Conservation (phyloP, 2,888 invertebrate genomes). For the Scaptomyza tumidula region DNA sequence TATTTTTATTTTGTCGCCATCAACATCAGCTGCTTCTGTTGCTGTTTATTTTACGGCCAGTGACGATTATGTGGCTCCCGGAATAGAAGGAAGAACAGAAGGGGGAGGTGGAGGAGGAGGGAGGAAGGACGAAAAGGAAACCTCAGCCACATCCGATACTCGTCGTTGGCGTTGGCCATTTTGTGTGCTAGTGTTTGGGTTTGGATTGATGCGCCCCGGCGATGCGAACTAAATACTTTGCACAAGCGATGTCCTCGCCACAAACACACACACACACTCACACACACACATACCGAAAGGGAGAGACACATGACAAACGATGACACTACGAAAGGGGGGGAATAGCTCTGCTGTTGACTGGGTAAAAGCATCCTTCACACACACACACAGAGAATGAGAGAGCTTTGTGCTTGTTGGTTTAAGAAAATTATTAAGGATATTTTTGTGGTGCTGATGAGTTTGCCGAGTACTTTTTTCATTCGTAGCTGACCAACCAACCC, state of each 20-base stretch:
- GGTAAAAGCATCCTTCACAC: constrained; percentile 74
- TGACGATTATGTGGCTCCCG: constrained; percentile 71
- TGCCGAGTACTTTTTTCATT: constrained; percentile 67
- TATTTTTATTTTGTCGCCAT: constrained; percentile 79
- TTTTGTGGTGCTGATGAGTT: constrained; percentile 82
- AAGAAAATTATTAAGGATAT: constrained; percentile 83
- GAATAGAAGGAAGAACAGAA: constrained; percentile 1
- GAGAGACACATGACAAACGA: constrained; percentile 74
- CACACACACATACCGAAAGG: constrained; percentile 8
- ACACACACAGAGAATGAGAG: not conserved
- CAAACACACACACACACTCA: constrained; percentile 12
- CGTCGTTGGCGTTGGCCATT: constrained; percentile 69
- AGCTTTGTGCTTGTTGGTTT: constrained; percentile 80
- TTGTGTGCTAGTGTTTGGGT: constrained; percentile 58
- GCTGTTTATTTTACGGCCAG: constrained; percentile 80
- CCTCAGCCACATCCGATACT: constrained; percentile 81
- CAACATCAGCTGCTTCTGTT: constrained; percentile 38
- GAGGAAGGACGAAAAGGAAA: constrained; percentile 59
- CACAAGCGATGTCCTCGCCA: constrained; percentile 64
- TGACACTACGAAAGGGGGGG: constrained; percentile 58
- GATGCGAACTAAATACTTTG: constrained; percentile 77
- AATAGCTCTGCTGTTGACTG: constrained; percentile 59
- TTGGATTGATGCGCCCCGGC: constrained; percentile 79
- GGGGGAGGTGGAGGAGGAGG: not conserved
- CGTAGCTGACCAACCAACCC: constrained; percentile 53